These are phyloP conservation scores for Lacerta agilis DNA, from an alignment of 2,797 vertebrate genomes.

Conservation along the genomic window DNA sequence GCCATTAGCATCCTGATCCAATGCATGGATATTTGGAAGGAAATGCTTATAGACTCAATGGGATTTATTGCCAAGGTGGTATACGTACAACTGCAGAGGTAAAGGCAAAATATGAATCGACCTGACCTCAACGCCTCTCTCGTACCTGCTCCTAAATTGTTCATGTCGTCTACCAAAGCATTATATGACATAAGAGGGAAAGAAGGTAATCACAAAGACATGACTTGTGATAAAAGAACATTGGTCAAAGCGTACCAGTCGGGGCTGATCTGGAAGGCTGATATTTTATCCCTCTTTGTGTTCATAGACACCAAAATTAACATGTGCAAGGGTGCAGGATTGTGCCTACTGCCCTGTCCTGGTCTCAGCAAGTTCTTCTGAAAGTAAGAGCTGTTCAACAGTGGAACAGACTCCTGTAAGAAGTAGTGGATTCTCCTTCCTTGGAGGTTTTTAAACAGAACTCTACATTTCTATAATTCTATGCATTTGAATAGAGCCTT, in stretches of 20 bases:
- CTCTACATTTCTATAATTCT: no score
- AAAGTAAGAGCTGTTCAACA: not conserved
- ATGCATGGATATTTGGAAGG: not conserved
- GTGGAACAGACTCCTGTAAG: no score
- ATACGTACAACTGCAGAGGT: not conserved
- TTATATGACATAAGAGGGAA: not conserved
- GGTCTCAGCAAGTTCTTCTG: not conserved
- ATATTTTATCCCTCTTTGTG: not conserved
- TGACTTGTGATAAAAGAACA: not conserved
- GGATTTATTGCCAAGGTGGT: not conserved
- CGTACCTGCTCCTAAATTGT: not conserved
- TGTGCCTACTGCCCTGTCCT: not conserved
- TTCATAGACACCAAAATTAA: not conserved
- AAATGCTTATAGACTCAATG: not conserved
- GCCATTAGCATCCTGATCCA: not conserved
- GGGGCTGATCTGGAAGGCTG: not conserved
- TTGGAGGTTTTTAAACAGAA: no score
- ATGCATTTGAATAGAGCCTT: not conserved
- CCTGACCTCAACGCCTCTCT: not conserved
- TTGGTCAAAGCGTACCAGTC: not conserved
- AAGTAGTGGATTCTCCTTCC: no score
- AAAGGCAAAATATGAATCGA: no score
- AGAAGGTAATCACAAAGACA: not conserved
- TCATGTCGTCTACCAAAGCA: not conserved
- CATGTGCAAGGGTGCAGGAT: not conserved